Base-by-base conservation (phyloP, 2,888 invertebrate species). In the Ctenicera cuprea region DNA sequence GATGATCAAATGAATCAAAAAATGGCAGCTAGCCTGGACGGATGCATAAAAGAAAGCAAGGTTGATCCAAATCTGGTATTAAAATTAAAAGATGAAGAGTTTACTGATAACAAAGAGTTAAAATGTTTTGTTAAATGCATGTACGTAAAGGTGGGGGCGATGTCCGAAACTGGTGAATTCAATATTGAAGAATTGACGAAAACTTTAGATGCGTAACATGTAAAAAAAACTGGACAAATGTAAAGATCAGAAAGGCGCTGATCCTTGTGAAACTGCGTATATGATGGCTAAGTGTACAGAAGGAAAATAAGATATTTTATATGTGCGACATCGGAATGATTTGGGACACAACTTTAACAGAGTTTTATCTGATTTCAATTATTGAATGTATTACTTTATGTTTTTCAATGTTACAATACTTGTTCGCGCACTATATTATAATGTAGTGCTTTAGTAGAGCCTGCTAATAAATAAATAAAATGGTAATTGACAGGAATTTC, bases 111-210 rank as follows among this genome's bases (percentile, higher is more conserved):
- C 38, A 87, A 86, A 11, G 81, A 77, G 0, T 76, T 89, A 0
- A 89, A 89, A 77, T 88, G 89, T 70, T 89, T 89, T 77, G 84
- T 85, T 0, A 82, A 87, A 0, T 90, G 89, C 79, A 88, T 89
- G 82, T 88, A 89, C 81, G 80, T 87, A 71, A 89, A 88, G 0
- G 88, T 87, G 0, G 88, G 88, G 70, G 76, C 89, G 14, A 87
- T 87, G 20, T 80, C 85, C 0, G 52, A 41, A 9, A 70, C 48
- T 18, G 11, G 16, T 1, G 48, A 48, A 11, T 11, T 48, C 2
- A 16, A 48, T 48, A 18, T 11, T 8, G 48, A 16, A 4, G 16
- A 18, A 18, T 2, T 48, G 8, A 16, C 18, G 20, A 48, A 18
- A 14, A 18, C 18, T 18, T 3, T 48, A 3, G n/a, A 26, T 30